Percentiles rank a stretch among this genome's conserved stretches.
Conservation (phyloP, 2,888 invertebrate species). For the Palloptera scutellata region DNA sequence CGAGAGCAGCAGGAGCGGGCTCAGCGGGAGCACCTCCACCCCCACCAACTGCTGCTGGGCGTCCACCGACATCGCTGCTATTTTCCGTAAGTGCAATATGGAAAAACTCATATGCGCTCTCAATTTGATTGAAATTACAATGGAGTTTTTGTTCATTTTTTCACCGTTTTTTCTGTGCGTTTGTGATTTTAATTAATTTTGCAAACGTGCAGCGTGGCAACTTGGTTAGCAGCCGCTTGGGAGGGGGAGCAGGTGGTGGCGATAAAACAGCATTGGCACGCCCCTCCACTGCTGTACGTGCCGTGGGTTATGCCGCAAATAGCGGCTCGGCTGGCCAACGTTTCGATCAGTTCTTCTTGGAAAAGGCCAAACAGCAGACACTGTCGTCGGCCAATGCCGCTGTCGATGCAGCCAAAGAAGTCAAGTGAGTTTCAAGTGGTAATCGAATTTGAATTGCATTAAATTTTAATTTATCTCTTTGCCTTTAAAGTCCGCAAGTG, state of each 20-base stretch:
- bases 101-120: not conserved
- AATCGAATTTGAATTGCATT: not conserved
- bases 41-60: conserved; percentile 55
- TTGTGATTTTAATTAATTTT: not conserved
- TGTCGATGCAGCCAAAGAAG: conserved; percentile 72
- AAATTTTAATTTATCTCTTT: not conserved
- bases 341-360: conserved; percentile 79
- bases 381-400: conserved; percentile 53
- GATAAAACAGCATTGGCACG: conserved; percentile 66
- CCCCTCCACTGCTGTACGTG: conserved; percentile 96
- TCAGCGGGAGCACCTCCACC: conserved; percentile 43
- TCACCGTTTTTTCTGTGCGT: not conserved
- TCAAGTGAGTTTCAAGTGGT: conserved; percentile 46
- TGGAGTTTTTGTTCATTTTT: not conserved
- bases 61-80: conserved; percentile 55
- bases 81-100: conserved; percentile 49
- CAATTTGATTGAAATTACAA: not conserved
- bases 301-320: conserved; percentile 90
- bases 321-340: conserved; percentile 64
- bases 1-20: conserved; percentile 9
- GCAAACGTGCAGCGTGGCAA: conserved; percentile 53
- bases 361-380: conserved; percentile 60
- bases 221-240: conserved; percentile 56
- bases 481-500: conserved; percentile 79
- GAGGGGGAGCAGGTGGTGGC: conserved; percentile 30